phyloP scores from a whole-genome alignment of 2,888 invertebrate species.

The Stenurella melanura region DNA sequence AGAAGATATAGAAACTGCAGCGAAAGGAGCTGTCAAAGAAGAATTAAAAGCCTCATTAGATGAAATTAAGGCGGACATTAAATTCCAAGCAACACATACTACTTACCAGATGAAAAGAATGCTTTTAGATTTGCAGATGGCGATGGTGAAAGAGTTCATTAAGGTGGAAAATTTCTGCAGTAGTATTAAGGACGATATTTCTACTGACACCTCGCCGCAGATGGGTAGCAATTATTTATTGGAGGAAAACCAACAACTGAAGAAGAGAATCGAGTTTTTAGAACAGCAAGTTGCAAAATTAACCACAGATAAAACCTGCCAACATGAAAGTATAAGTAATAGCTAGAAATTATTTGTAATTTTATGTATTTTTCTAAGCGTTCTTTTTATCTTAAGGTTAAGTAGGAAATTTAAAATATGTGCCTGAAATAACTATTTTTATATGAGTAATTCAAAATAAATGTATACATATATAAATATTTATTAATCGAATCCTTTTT shows the following conservation, averaged over 20 bases:
- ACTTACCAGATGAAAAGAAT: slow-evolving; percentile 62
- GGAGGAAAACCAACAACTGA: slow-evolving; percentile 75
- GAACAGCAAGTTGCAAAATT: slow-evolving; percentile 62
- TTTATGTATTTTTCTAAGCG: background rate
- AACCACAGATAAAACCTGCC: background rate
- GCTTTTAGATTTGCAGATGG: slow-evolving; percentile 66
- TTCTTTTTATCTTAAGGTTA: slow-evolving; percentile 26
- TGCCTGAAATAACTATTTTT: slow-evolving; percentile 17
- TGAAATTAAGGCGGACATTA: slow-evolving; percentile 59
- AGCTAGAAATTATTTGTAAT: slow-evolving; percentile 7
- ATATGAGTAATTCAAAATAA: slow-evolving; percentile 1
- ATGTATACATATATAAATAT: too few species aligned
- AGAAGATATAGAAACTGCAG: slow-evolving; percentile 41
- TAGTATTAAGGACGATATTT: slow-evolving; percentile 58
- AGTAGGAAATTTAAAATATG: slow-evolving; percentile 20
- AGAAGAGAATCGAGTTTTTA: slow-evolving; percentile 74
- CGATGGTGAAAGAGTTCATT: slow-evolving; percentile 67
- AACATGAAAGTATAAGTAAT: background rate
- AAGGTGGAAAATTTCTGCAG: slow-evolving; percentile 64
- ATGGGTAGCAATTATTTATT: slow-evolving; percentile 67
- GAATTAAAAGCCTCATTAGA: slow-evolving; percentile 60
- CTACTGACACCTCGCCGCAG: slow-evolving; percentile 67
- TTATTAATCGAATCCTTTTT: too few species aligned
- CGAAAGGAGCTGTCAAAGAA: slow-evolving; percentile 54
- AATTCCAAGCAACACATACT: slow-evolving; percentile 60